These are phyloP conservation scores for Garra rufa DNA, from an alignment of 2,113 vertebrate species.

Conservation along the genomic window DNA sequence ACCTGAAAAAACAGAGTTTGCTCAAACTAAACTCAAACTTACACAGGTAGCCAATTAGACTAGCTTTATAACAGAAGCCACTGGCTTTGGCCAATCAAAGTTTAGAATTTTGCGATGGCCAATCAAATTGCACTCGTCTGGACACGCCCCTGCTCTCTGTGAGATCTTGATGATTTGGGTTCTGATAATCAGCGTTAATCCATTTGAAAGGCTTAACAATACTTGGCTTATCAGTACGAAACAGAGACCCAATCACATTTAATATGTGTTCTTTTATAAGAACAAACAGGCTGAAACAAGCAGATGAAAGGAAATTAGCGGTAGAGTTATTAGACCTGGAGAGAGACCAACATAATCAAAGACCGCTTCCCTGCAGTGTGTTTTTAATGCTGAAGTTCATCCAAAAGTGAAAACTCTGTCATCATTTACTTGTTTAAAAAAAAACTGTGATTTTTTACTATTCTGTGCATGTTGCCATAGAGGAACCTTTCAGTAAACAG, in stretches of 20 bases:
- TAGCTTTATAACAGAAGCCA: not conserved
- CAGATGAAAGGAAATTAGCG: not conserved
- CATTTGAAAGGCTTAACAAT: slow-evolving; percentile 44
- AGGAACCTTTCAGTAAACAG: not conserved
- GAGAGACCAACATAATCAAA: not conserved
- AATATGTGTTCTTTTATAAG: slow-evolving; percentile 10
- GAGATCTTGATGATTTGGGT: slow-evolving; percentile 4
- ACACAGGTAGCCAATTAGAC: not conserved
- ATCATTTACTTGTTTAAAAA: slow-evolving; percentile 3
- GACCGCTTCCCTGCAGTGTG: not conserved
- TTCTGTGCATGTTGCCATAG: not conserved
- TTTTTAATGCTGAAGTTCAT: not conserved
- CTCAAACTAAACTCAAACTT: not conserved
- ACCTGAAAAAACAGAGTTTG: not conserved
- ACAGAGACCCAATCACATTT: slow-evolving; percentile 9
- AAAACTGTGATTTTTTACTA: not conserved
- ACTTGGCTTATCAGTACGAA: slow-evolving; percentile 43
- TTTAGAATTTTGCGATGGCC: not conserved
- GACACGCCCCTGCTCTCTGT: not conserved
- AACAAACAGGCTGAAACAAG: not conserved
- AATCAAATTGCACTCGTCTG: not conserved
- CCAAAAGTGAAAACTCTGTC: not conserved
- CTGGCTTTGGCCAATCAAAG: not conserved
- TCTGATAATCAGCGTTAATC: slow-evolving; percentile 39
- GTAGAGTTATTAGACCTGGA: not conserved